These are phyloP conservation scores for Naja naja DNA, from an alignment of 2,113 vertebrate species.

Conservation along the genomic window DNA sequence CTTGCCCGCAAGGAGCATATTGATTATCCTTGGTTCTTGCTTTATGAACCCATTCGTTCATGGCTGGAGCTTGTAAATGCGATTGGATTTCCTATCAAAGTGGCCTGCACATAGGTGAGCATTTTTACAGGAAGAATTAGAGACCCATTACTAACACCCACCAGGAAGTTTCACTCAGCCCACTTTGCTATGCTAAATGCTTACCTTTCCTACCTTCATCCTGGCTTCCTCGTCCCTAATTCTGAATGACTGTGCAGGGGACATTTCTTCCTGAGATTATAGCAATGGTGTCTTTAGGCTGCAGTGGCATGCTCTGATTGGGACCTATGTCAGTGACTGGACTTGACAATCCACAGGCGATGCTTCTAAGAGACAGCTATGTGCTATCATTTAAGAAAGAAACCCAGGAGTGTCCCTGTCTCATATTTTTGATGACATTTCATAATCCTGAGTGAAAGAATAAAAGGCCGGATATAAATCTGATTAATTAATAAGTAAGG, in stretches of 20 bases:
- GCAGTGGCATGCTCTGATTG: not conserved
- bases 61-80: conserved; percentile 55
- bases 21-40: conserved; percentile 59
- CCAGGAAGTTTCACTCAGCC: not conserved
- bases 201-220: not conserved
- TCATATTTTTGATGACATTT: not conserved
- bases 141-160: not conserved
- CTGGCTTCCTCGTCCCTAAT: fast-evolving
- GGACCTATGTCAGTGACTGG: not conserved
- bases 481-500: not conserved
- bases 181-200: not conserved
- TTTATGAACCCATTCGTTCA: conserved; percentile 59
- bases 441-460: not conserved
- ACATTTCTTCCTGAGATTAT: not conserved
- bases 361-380: not conserved
- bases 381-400: not conserved
- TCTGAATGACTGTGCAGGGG: not conserved
- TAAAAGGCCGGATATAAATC: not conserved
- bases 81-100: conserved; percentile 57
- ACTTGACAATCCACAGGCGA: not conserved
- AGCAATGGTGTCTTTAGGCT: not conserved
- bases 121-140: conserved; percentile 29
- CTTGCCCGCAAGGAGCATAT: conserved; percentile 49
- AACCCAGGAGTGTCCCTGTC: not conserved
- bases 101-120: conserved; percentile 7